Base-by-base conservation (phyloP, 2,113 vertebrate genomes). In the Catharus fuscescens region DNA sequence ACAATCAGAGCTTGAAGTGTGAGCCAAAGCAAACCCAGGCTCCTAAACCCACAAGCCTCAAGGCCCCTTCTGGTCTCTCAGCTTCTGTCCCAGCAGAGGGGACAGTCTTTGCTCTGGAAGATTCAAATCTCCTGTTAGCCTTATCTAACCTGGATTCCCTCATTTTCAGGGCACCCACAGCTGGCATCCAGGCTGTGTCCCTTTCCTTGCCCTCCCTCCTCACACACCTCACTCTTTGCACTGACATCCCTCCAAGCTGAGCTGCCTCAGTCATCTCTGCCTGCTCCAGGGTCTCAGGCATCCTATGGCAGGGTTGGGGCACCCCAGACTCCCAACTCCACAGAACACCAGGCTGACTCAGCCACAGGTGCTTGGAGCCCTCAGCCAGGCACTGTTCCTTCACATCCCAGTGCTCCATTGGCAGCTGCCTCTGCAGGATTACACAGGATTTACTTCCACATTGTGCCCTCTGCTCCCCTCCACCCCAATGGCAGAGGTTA, bases 291-390 rank as follows among this genome's bases (percentile, higher is more conserved):
- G 11, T 8, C 47, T 42, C 28, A 6, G 26, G 8, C 11, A 14
- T 11, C 8, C 8, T 53, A 26, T 13, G 16, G 19, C 13, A 38
- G 14, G 38, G 25, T 18, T 9, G 7, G 18, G 32, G 40, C 15
- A 34, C 3, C 5, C 21, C 47, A 9, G 11, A 5, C 19, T 44
- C 42, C 31, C 42, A 47, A 4, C 19, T 44, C 38, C 36, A 9
- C 2, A 0, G 2, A 6, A 5, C 14, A 25, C 8, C 38, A 34
- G 62, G 18, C 60, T 54, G 76, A 25, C 66, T 60, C 34, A 24
- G 32, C 2, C 45, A 29, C 40, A 25, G 13, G 5, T 17, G 21
- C 70, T 23, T 24, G 3, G 13, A 64, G 14, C 15, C 15, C 45
- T 18, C 31, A 24, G 71, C 9, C 81, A 76, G 38, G 31, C 53